Base-by-base conservation (phyloP, 1,140 invertebrate species). In the Theocolax elegans region DNA sequence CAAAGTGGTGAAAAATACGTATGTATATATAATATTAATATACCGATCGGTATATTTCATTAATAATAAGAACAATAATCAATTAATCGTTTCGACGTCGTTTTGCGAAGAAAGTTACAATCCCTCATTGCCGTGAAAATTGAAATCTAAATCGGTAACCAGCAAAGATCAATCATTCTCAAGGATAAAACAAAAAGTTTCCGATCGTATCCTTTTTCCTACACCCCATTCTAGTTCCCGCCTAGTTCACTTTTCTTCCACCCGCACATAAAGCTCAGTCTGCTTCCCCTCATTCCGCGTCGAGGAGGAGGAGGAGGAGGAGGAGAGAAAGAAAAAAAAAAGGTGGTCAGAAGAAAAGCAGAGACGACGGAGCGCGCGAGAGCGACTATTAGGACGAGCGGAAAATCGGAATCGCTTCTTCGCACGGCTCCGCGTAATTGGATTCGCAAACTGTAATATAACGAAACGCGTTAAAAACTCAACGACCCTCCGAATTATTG, bases 371-470 rank as follows among this genome's bases (percentile, higher is more conserved):
- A n/a, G n/a, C n/a, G 35, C 35, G 42, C 49, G 40, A 60, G 19
- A 60, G 40, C 44, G 46, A 60, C 23, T n/a, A 44, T 2, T 21
- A 60, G 25, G n/a, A 1, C 27, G 29, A 49, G 29, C 13, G 44
- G 66, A 60, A 68, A 68, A 60, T 68, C 49, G 44, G 58, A 60
- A 60, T 67, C 23, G 56, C 65, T 25, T 17, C 48, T 56, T 7
- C 12, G 53, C 17, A 44, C 64, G 64, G 31, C 48, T 56, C 3
- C 12, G 53, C 17, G 53, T 71, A 71, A 64, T 71, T 71, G 68
- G 60, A 64, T 71, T 49, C 51, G 53, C 46, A 23, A 29, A 35
- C 4, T 29, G 49, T 23, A 31, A 53, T 53, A 53, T 53, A 23
- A 25, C 27, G 27, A 23, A 51, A 6, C n/a, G 6, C 21, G 8